Conservation (phyloP, 2,113 vertebrate genomes). For the Oostethus manadensis region DNA sequence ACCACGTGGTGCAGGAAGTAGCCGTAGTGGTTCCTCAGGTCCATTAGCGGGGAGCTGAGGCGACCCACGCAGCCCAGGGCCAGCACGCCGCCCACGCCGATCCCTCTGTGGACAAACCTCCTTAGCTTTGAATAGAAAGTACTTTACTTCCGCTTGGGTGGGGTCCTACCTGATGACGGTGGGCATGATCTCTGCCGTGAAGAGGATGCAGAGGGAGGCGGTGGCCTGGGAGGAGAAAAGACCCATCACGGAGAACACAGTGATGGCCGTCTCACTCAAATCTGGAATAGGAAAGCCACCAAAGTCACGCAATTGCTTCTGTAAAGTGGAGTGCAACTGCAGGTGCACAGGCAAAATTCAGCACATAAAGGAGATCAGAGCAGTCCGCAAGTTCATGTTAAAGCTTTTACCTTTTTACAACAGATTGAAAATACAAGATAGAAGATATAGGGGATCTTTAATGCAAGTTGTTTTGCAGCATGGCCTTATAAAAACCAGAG, state of each 20-base stretch:
- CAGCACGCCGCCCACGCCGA: constrained; percentile 73
- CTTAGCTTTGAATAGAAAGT: not conserved
- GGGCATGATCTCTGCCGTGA: constrained; percentile 84
- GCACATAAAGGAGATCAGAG: too few species aligned
- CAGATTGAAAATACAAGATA: too few species aligned
- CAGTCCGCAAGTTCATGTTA: too few species aligned
- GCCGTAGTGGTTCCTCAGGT: constrained; percentile 83
- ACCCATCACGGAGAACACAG: constrained; percentile 82
- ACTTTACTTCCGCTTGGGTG: not conserved
- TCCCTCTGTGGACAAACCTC: constrained; percentile 67
- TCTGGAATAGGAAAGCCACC: constrained; percentile 57
- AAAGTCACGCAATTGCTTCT: not conserved
- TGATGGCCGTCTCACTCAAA: constrained; percentile 79
- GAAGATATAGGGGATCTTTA: too few species aligned
- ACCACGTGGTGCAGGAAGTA: constrained; percentile 88
- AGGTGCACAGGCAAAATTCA: too few species aligned
- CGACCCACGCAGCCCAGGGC: constrained; percentile 80
- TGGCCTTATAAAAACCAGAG: too few species aligned
- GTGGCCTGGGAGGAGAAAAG: constrained; percentile 84
- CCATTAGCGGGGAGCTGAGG: constrained; percentile 81
- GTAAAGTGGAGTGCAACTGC: too few species aligned
- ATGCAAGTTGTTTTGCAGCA: too few species aligned
- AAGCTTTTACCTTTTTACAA: too few species aligned
- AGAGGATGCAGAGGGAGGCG: constrained; percentile 79
- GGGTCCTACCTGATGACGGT: constrained; percentile 79